Percentiles rank a stretch among this genome's conserved stretches.
These are phyloP conservation scores for Upupa epops DNA, from an alignment of 2,113 vertebrate species.

Conservation along the genomic window DNA sequence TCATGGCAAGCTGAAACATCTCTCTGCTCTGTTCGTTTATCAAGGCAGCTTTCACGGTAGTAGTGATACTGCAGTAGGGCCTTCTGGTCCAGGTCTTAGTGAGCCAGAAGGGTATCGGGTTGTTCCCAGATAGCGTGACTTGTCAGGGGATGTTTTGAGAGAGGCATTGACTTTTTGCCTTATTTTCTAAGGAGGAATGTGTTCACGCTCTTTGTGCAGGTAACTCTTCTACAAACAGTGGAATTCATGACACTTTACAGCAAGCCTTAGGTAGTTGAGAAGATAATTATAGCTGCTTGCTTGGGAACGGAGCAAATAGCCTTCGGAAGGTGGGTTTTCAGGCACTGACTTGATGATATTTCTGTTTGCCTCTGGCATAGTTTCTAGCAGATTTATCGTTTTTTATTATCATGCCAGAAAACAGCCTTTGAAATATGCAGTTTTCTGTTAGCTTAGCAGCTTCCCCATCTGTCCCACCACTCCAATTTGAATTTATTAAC, in stretches of 20 bases:
- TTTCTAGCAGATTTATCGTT: conserved; percentile 30
- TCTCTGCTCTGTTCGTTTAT: background rate
- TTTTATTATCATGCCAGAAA: conserved; percentile 34
- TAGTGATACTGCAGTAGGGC: background rate
- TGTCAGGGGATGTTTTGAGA: background rate
- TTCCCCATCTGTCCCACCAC: conserved; percentile 47
- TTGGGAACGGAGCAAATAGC: background rate
- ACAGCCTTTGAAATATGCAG: conserved; percentile 30
- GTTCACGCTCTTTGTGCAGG: background rate
- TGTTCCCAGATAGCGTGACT: background rate
- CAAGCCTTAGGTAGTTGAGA: background rate
- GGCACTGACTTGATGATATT: conserved; percentile 11
- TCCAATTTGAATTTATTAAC: conserved; percentile 6
- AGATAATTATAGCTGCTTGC: conserved; percentile 1
- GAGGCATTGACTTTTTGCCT: background rate
- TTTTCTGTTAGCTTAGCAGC: conserved; percentile 21
- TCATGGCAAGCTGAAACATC: background rate
- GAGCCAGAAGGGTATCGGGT: background rate
- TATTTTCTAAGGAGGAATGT: background rate
- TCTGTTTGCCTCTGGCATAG: conserved; percentile 32
- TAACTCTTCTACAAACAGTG: background rate
- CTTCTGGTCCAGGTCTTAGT: background rate
- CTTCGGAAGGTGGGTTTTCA: conserved; percentile 28
- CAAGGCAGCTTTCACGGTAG: background rate
- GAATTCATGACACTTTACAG: background rate